Base-by-base conservation (phyloP, 2,888 invertebrate genomes). In the Amphimallon solstitiale region DNA sequence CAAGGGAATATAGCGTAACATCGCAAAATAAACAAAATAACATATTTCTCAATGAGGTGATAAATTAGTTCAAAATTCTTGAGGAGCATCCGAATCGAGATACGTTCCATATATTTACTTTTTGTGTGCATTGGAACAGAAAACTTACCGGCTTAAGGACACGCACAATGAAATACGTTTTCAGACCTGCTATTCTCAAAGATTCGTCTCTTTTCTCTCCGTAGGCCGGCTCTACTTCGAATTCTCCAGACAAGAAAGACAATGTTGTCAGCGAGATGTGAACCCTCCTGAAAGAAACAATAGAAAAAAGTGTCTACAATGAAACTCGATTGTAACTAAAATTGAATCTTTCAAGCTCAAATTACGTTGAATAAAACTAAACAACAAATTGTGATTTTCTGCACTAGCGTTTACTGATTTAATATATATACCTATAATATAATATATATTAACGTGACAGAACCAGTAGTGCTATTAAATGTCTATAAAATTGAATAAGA, bases 141-240 rank as follows among this genome's bases (percentile, higher is more conserved):
- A 46, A 71, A 84, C 88, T 86, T 82, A 91, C 91, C 77, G 94
- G 94, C 82, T 92, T 94, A 52, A 95, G 84, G 64, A 95, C 93
- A 80, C 89, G 89, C 38, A 90, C 92, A 74, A 97, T 96, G 83
- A 97, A 95, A 84, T 90, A 97, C 2, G 97, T 97, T 83, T 93
- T 92, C 75, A 97, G 87, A 67, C 95, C 94, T 3, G 95, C 94
- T 79, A 92, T 91, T 52, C 93, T 87, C 63, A 97, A 84, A 75
- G 92, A 90, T 82, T 97, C 96, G 80, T 97, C 97, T n/a, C 96
- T 87, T 71, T 92, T 91, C 80, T 95, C 95, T 0, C 96, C 97
- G 79, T 88, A 90, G 0, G 93, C 96, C 2, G 93, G 91, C 79
- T 96, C 96, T 72, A 97, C 94, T 84, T 96, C 95, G 80, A 97